These are phyloP conservation scores for Hydrophis major DNA, from an alignment of 2,797 vertebrate genomes.

Conservation along the genomic window DNA sequence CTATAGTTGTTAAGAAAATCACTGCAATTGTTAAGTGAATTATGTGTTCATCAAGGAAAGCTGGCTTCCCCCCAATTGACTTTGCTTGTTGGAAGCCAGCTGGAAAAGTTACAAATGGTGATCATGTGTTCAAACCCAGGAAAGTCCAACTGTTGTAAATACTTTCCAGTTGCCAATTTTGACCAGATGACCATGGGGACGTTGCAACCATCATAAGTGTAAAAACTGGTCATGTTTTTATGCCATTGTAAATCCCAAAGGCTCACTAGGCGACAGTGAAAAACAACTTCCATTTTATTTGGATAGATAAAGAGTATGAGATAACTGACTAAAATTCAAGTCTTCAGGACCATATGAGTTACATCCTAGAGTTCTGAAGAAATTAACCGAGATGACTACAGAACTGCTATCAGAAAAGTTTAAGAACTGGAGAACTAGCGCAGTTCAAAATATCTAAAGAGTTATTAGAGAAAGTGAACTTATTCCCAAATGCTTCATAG, in stretches of 20 bases:
- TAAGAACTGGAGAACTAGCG: not conserved
- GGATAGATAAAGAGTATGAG: too few relatives aligned
- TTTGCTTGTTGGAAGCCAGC: not conserved
- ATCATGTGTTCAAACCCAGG: not conserved
- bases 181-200: not conserved
- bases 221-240: not conserved
- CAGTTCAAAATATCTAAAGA: not conserved
- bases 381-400: not conserved
- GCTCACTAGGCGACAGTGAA: not conserved
- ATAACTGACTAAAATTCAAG: too few relatives aligned
- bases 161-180: not conserved
- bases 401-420: not conserved
- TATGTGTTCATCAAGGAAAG: not conserved
- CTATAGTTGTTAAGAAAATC: not conserved
- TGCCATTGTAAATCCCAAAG: not conserved
- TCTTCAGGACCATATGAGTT: not conserved
- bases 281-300: too few relatives aligned
- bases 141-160: not conserved
- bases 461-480: not conserved
- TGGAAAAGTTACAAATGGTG: not conserved
- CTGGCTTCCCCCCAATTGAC: not conserved
- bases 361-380: not conserved
- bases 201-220: not conserved
- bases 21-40: not conserved
- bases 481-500: not conserved